A percentile compares a stretch with the other conserved stretches of the same genome.
Conservation (phyloP, 2,113 vertebrate species). For the Oenanthe oenanthe region DNA sequence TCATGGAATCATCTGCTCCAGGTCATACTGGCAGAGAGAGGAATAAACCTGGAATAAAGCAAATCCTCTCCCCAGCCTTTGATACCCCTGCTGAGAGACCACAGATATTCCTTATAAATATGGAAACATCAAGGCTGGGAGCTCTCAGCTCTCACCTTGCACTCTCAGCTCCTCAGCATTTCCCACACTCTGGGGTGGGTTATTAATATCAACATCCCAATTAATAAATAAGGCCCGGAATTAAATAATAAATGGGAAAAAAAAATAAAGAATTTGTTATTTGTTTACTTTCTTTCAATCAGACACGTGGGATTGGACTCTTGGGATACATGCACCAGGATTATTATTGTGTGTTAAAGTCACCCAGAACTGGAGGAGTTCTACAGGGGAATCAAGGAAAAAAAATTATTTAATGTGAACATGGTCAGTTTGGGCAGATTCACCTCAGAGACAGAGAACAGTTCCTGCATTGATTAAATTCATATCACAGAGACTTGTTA, state of each 20-base stretch:
- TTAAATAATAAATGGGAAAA: not conserved
- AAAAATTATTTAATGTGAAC: not conserved
- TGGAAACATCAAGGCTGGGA: not conserved
- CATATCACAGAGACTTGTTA: not conserved
- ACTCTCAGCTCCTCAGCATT: not conserved
- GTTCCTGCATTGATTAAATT: not conserved
- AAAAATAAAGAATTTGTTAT: not conserved
- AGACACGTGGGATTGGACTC: not conserved
- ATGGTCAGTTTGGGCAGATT: not conserved
- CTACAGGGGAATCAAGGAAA: not conserved
- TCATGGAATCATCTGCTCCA: not conserved
- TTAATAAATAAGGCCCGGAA: not conserved
- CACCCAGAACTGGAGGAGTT: not conserved
- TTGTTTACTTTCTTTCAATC: not conserved
- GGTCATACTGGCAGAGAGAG: not conserved
- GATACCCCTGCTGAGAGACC: not conserved
- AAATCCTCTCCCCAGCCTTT: not conserved
- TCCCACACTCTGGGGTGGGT: not conserved
- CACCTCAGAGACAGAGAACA: not conserved
- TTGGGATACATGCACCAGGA: accelerated
- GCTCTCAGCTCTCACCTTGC: not conserved
- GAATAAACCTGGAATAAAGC: not conserved
- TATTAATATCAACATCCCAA: not conserved
- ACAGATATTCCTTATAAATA: not conserved
- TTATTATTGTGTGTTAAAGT: not conserved